Conservation (phyloP, 2,888 invertebrate species). For the Ptilodon capucinus region DNA sequence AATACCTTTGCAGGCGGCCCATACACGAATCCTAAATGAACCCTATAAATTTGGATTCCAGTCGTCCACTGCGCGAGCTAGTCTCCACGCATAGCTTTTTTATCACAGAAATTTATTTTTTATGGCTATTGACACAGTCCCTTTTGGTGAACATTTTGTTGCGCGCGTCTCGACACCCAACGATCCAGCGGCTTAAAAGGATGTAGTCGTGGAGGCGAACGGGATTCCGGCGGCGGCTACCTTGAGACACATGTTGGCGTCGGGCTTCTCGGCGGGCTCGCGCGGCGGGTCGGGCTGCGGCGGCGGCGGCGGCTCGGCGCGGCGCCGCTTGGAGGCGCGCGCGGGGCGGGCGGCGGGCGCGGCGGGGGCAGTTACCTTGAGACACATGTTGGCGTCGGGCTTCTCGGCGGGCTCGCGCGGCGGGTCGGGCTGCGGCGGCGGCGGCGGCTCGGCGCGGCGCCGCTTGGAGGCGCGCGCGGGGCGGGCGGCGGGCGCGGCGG, state of each 20-base stretch:
- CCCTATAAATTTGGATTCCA: no score
- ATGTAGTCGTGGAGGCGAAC: no score
- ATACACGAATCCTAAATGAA: no score
- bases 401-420: slow-evolving; percentile 88
- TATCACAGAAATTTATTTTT: no score
- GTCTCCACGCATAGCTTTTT: no score
- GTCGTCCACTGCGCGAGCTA: no score
- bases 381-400: slow-evolving; percentile 93
- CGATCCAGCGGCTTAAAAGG: no score
- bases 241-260: slow-evolving; percentile 93
- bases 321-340: slow-evolving; percentile 52
- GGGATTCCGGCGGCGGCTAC: slow-evolving; percentile 58
- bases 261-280: slow-evolving; percentile 90
- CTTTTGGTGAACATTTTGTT: no score
- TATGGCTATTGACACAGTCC: no score
- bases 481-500: slow-evolving; percentile 31
- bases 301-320: slow-evolving; percentile 69
- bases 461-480: slow-evolving; percentile 48
- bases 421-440: slow-evolving; percentile 80
- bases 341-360: slow-evolving; percentile 72
- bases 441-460: slow-evolving; percentile 58
- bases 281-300: slow-evolving; percentile 81
- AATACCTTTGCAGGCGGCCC: no score
- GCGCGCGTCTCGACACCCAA: no score
- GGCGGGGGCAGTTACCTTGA: slow-evolving; percentile 86